A percentile compares a stretch with the other conserved stretches of the same genome.
phyloP scores from a whole-genome alignment of 2,113 vertebrate genomes.

The Zosterops pallidus region DNA sequence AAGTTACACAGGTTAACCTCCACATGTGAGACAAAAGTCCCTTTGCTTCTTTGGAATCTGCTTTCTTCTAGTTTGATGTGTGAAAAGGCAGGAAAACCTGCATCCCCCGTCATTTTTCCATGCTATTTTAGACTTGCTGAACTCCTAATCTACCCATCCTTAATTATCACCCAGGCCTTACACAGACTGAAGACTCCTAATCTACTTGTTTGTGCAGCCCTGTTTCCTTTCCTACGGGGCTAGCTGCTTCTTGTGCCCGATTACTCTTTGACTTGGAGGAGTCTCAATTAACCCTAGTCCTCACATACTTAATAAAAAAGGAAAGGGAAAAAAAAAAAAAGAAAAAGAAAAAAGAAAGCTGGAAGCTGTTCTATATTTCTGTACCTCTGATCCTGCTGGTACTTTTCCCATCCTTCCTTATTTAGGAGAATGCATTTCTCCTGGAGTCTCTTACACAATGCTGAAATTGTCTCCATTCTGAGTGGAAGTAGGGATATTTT shows the following conservation, averaged over 20 bases:
- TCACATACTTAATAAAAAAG: neutral
- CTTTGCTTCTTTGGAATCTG: neutral
- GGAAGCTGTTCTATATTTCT: neutral
- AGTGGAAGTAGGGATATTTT: neutral
- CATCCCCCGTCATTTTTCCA: neutral
- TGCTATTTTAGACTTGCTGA: neutral
- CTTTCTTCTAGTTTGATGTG: neutral
- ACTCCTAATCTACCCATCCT: neutral
- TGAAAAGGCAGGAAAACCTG: neutral
- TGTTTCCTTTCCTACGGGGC: rapidly evolving
- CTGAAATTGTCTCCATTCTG: neutral
- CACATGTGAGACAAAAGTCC: neutral
- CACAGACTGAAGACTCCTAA: neutral
- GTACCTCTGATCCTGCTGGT: neutral
- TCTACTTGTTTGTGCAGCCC: neutral
- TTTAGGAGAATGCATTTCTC: neutral
- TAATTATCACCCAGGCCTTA: neutral
- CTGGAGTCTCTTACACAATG: neutral
- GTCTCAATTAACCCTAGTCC: neutral
- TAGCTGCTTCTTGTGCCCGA: neutral
- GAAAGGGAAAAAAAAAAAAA: rapidly evolving
- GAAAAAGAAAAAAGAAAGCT: neutral
- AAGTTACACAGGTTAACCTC: neutral
- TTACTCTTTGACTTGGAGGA: neutral
- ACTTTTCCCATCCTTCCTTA: neutral